phyloP scores from a whole-genome alignment of 2,113 vertebrate species.

The Nothoprocta perdicaria region DNA sequence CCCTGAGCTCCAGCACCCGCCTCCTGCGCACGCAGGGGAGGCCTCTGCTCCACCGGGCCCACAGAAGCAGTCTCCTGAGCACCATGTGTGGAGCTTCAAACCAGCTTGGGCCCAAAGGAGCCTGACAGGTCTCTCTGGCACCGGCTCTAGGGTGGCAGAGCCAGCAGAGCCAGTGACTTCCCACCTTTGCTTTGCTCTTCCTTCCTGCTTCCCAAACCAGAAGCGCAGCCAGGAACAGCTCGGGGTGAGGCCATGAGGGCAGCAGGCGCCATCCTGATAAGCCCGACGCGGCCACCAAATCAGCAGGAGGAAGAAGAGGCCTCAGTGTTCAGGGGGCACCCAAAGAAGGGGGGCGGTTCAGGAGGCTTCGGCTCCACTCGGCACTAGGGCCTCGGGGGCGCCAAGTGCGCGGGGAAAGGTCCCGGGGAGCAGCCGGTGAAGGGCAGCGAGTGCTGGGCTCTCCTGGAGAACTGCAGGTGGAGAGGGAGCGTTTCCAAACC shows the following conservation, averaged over 20 bases:
- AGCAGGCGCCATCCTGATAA: neutral
- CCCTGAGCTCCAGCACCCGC: neutral
- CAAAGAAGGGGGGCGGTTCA: neutral
- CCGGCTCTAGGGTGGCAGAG: neutral
- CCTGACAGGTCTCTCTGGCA: neutral
- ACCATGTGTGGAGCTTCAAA: neutral
- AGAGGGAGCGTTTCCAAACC: conserved; percentile 32
- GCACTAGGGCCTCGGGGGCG: neutral
- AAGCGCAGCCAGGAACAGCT: too few relatives aligned
- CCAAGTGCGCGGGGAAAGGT: neutral
- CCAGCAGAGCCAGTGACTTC: neutral
- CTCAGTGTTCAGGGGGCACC: neutral
- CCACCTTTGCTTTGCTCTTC: neutral
- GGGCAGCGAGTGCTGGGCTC: neutral
- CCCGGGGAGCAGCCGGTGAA: neutral
- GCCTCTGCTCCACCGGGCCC: too few relatives aligned
- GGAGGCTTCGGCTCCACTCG: neutral
- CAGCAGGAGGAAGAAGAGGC: neutral
- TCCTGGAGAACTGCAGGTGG: neutral
- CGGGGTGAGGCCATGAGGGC: neutral
- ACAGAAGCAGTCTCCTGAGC: neutral
- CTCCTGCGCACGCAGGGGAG: neutral
- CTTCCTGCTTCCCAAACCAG: neutral
- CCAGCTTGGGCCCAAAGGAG: neutral
- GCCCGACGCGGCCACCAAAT: neutral